phyloP scores from a whole-genome alignment of 2,797 vertebrate genomes.

The Enteromius paludinosus region DNA sequence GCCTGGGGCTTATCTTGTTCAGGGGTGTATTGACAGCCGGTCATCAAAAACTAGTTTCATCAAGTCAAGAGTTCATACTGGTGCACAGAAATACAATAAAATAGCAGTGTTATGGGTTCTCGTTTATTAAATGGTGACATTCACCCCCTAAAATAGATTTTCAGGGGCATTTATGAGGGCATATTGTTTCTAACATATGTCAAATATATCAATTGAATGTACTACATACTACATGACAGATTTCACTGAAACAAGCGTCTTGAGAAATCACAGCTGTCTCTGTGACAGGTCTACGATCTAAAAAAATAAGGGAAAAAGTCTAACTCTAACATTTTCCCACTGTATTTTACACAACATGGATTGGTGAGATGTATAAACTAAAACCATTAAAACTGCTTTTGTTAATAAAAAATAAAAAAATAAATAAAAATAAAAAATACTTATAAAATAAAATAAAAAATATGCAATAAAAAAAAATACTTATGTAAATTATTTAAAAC shows the following conservation, averaged over 20 bases:
- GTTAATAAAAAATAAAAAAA: neutral
- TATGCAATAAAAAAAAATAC: neutral
- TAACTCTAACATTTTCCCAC: neutral
- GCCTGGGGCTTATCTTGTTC: neutral
- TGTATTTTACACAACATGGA: slow-evolving; percentile 3
- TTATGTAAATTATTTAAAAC: neutral
- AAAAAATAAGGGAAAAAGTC: neutral
- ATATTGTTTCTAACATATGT: slow-evolving; percentile 9
- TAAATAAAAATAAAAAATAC: neutral
- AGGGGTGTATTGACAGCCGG: neutral
- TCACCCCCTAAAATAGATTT: neutral
- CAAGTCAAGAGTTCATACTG: slow-evolving; percentile 17
- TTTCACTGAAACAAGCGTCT: neutral
- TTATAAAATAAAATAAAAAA: neutral
- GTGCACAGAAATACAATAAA: slow-evolving; percentile 23
- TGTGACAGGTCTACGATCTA: neutral
- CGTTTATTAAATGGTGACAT: neutral
- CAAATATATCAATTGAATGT: slow-evolving; percentile 5
- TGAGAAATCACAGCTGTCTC: neutral
- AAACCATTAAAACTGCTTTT: neutral
- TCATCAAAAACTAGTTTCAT: slow-evolving; percentile 58
- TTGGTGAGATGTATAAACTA: neutral
- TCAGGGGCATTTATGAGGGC: slow-evolving; percentile 12
- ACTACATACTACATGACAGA: slow-evolving; percentile 10
- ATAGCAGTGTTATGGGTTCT: neutral